Percentiles rank a stretch among this genome's conserved stretches.
These are phyloP conservation scores for Sphaerophoria taeniata DNA, from an alignment of 2,888 invertebrate genomes.

Conservation along the genomic window DNA sequence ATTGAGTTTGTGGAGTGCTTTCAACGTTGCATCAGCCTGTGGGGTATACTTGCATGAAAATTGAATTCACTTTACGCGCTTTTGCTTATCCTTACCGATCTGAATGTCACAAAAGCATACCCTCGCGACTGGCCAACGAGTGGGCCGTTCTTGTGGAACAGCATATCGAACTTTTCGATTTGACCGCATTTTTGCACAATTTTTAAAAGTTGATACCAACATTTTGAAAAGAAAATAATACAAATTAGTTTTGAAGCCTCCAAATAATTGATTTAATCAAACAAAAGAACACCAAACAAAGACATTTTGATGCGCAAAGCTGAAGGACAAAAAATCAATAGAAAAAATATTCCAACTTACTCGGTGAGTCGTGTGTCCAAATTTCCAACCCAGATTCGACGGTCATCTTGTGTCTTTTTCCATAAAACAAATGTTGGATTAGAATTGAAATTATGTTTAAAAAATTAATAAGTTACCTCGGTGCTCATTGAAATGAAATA, in stretches of 20 bases:
- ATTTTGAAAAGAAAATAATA: slow-evolving; percentile 82
- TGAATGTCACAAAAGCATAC: slow-evolving; percentile 96
- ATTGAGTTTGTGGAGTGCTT: slow-evolving; percentile 89
- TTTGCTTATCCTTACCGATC: slow-evolving; percentile 79
- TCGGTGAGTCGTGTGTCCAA: slow-evolving; percentile 95
- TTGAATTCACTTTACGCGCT: background rate
- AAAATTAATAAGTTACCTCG: slow-evolving; percentile 45
- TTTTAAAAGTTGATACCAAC: slow-evolving; percentile 98
- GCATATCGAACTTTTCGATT: slow-evolving; percentile 97
- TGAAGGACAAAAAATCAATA: background rate
- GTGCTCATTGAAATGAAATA: slow-evolving; percentile 26
- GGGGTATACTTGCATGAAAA: background rate
- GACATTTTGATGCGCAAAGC: background rate
- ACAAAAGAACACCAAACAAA: background rate
- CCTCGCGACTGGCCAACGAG: slow-evolving; percentile 94
- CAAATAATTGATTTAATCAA: background rate
- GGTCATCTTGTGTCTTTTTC: slow-evolving; percentile 78
- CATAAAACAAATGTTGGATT: background rate
- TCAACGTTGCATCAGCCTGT: slow-evolving; percentile 85
- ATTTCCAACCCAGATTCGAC: slow-evolving; percentile 94
- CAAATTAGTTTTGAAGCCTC: slow-evolving; percentile 73
- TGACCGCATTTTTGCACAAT: slow-evolving; percentile 96
- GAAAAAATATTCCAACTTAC: slow-evolving; percentile 87
- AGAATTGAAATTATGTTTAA: background rate
- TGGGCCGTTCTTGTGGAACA: slow-evolving; percentile 96